These are phyloP conservation scores for Graphium colonna DNA, from an alignment of 2,888 invertebrate species.

Conservation along the genomic window DNA sequence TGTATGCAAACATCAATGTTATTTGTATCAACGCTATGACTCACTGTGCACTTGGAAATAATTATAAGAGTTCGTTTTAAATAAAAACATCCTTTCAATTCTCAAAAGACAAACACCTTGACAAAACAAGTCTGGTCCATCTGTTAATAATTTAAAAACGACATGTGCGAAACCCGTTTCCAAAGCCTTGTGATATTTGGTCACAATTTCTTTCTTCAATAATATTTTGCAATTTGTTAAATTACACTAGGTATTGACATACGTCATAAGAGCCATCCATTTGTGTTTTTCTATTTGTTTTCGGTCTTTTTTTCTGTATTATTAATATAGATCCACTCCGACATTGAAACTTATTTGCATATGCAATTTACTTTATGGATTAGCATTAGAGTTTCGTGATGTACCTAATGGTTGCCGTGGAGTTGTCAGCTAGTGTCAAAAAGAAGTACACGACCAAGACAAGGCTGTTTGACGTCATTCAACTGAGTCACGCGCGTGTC, in stretches of 20 bases:
- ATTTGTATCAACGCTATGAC: not conserved
- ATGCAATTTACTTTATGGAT: conserved; percentile 2
- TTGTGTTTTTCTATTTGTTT: not conserved
- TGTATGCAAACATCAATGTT: not conserved
- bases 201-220: not conserved
- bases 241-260: not conserved
- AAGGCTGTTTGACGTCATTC: conserved; percentile 49
- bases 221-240: not conserved
- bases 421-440: conserved; percentile 22
- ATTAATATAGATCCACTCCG: not conserved
- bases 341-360: conserved; percentile 1
- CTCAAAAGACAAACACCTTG: conserved; percentile 7
- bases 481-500: conserved; percentile 49
- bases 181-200: not conserved
- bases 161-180: conserved; percentile 2
- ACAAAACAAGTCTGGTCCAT: not conserved
- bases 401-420: conserved; percentile 23
- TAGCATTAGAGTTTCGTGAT: conserved; percentile 12
- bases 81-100: not conserved
- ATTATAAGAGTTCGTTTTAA: not conserved
- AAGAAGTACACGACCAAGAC: conserved; percentile 30
- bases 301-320: not conserved
- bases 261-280: not conserved
- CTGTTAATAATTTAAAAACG: not conserved
- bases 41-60: not conserved